phyloP scores from a whole-genome alignment of 2,797 vertebrate genomes.

The Phrynocephalus vlangalii region DNA sequence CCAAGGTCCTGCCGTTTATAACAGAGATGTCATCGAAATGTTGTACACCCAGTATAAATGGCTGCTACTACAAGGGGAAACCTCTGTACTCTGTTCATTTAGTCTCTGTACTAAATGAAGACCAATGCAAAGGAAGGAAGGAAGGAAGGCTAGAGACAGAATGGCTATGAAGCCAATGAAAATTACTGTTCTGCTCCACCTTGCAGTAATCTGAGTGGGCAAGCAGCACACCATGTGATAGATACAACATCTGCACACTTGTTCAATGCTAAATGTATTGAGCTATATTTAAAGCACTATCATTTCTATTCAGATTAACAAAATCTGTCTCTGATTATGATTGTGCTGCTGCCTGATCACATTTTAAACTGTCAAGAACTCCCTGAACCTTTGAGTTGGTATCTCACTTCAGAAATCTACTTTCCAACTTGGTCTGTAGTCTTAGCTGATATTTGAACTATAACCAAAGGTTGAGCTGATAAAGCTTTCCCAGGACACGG shows the following conservation, averaged over 20 bases:
- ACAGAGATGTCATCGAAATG: neutral
- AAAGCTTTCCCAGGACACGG: neutral
- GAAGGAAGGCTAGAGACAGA: neutral
- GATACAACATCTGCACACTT: neutral
- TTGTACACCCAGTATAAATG: neutral
- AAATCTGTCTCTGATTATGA: neutral
- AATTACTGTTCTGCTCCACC: neutral
- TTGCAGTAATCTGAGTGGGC: neutral
- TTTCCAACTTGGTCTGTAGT: neutral
- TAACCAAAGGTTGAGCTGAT: constrained; percentile 1
- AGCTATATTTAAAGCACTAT: neutral
- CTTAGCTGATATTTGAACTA: neutral
- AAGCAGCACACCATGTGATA: neutral
- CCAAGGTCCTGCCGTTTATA: neutral
- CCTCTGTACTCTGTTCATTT: rapidly evolving
- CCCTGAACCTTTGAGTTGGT: neutral
- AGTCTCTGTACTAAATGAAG: neutral
- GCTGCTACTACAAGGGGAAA: neutral
- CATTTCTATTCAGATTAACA: neutral
- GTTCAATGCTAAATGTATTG: neutral
- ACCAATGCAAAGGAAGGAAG: neutral
- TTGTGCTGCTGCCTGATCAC: neutral
- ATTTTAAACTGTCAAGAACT: neutral
- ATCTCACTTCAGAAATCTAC: neutral
- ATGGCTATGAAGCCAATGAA: neutral